These are phyloP conservation scores for Chelonia mydas DNA, from an alignment of 2,797 vertebrate species.

Conservation along the genomic window DNA sequence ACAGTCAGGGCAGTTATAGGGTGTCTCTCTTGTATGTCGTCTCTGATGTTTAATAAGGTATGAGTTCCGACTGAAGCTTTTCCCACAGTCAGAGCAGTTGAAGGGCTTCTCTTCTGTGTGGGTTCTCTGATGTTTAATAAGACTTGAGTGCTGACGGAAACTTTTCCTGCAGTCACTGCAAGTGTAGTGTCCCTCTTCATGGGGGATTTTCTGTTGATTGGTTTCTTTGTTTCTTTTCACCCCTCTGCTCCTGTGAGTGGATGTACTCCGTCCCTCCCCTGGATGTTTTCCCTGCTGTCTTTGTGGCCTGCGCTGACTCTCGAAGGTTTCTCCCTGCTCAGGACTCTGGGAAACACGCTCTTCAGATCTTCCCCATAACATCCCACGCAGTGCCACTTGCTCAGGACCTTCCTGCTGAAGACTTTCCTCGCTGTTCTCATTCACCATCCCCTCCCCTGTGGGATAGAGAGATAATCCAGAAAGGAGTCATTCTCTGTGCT, in stretches of 20 bases:
- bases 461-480: neutral
- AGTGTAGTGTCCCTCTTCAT: constrained; percentile 45
- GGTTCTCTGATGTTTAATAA: constrained; percentile 50
- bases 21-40: too few species aligned
- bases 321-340: neutral
- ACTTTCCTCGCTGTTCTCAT: too few species aligned
- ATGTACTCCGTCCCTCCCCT: too few species aligned
- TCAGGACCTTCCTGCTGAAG: neutral
- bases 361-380: neutral
- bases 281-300: neutral
- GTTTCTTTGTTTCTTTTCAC: neutral
- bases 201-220: constrained; percentile 66
- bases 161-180: constrained; percentile 61
- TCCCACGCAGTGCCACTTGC: neutral
- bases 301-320: too few species aligned
- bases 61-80: too few species aligned
- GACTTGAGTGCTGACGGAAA: constrained; percentile 54
- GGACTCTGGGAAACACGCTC: neutral
- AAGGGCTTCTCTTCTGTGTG: too few species aligned
- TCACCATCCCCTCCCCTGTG: too few species aligned
- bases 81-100: too few species aligned
- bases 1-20: too few species aligned
- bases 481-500: too few species aligned
- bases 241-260: too few species aligned
- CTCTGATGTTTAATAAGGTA: too few species aligned